Evolutionary conservation across 1,140 invertebrate species (phyloP).

Genomic region (Danaus melanippus): DNA sequence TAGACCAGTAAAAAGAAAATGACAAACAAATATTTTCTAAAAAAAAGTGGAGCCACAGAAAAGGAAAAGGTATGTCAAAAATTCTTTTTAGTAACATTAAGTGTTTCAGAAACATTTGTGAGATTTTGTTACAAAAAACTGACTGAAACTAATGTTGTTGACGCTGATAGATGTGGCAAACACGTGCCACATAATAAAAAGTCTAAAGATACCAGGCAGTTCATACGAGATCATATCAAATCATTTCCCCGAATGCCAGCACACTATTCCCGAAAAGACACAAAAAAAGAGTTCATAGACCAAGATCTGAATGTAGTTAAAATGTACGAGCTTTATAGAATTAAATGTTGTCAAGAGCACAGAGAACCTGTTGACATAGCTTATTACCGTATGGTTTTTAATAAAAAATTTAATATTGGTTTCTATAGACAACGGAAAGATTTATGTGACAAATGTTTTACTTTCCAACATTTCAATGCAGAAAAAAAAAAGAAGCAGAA

Average conservation of each 20-base stretch:
- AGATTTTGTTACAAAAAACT: slow-evolving; percentile 19
- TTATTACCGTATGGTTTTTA: slow-evolving; percentile 16
- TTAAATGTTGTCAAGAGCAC: slow-evolving; percentile 13
- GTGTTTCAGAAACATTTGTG: slow-evolving; percentile 17
- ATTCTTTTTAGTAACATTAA: slow-evolving; percentile 17
- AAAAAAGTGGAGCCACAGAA: slow-evolving; percentile 13
- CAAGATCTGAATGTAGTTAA: slow-evolving; percentile 17
- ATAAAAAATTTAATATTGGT: slow-evolving; percentile 23
- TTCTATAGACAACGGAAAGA: slow-evolving; percentile 17
- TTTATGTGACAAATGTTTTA: slow-evolving; percentile 18
- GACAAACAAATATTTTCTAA: slow-evolving; percentile 20
- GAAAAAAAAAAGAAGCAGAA: slow-evolving; percentile 19
- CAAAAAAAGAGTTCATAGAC: slow-evolving; percentile 16
- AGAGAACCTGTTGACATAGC: slow-evolving; percentile 18
- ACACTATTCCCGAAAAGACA: slow-evolving; percentile 15
- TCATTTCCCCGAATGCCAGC: slow-evolving; percentile 18
- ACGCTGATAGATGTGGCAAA: slow-evolving; percentile 12
- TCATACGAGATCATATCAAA: slow-evolving; percentile 14
- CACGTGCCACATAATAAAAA: slow-evolving; percentile 19
- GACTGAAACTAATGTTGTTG: slow-evolving; percentile 14
- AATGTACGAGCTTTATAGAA: slow-evolving; percentile 14
- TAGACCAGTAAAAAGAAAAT: slow-evolving; percentile 15
- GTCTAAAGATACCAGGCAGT: no score
- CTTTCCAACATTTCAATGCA: slow-evolving; percentile 14
- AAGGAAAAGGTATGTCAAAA: slow-evolving; percentile 16